Percentiles rank a stretch among this genome's conserved stretches.
phyloP scores from a whole-genome alignment of 2,888 invertebrate species.

The Drosophila affinis region DNA sequence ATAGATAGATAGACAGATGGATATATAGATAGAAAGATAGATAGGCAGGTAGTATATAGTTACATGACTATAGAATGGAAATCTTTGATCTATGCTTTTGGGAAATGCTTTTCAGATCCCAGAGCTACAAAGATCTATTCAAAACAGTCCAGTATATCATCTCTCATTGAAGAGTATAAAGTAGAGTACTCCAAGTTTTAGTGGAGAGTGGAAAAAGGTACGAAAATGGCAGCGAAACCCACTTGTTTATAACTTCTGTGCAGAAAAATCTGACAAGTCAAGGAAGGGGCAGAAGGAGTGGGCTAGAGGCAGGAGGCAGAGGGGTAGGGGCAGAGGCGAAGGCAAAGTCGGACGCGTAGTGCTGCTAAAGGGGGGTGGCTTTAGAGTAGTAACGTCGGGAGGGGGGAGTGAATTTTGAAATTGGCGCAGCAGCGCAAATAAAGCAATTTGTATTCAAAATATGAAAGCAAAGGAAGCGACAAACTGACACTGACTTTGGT shows the following conservation, averaged over 20 bases:
- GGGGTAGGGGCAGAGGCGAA: slow-evolving; percentile 13
- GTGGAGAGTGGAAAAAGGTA: slow-evolving; percentile 58
- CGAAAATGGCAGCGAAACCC: slow-evolving; percentile 57
- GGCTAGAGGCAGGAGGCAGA: neutral
- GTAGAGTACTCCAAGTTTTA: slow-evolving; percentile 11
- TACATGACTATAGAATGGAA: too few species aligned
- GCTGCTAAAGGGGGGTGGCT: neutral
- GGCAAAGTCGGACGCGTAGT: neutral
- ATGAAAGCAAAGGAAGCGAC: slow-evolving; percentile 79
- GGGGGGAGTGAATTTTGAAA: slow-evolving; percentile 47
- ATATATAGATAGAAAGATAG: too few species aligned
- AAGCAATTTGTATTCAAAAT: slow-evolving; percentile 84
- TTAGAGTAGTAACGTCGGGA: too few species aligned
- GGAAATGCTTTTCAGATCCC: too few species aligned
- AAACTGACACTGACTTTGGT: slow-evolving; percentile 60
- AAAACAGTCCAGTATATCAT: too few species aligned
- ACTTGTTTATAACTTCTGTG: slow-evolving; percentile 75
- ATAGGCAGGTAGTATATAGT: too few species aligned
- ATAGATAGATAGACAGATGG: too few species aligned
- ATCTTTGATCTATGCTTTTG: too few species aligned
- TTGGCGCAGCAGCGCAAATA: slow-evolving; percentile 79
- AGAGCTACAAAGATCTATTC: too few species aligned
- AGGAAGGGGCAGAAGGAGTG: slow-evolving; percentile 27
- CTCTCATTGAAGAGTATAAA: neutral
- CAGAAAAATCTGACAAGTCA: slow-evolving; percentile 63